A percentile compares a stretch with the other conserved stretches of the same genome.
Evolutionary conservation across 2,888 invertebrate genomes (phyloP).

Genomic region (Drosophila mimica): DNA sequence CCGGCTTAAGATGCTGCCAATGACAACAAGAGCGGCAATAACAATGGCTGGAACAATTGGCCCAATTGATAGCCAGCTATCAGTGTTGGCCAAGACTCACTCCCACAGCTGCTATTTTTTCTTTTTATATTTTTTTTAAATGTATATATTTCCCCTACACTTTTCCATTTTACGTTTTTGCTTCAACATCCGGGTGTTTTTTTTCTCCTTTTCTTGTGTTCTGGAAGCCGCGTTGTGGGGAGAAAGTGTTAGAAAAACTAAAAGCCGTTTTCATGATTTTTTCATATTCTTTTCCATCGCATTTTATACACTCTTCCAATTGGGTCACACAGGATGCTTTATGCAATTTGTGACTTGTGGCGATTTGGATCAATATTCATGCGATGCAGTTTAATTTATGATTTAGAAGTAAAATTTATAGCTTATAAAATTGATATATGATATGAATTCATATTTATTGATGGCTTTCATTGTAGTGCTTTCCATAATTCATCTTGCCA

Average conservation of each 20-base stretch:
- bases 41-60: constrained; percentile 32
- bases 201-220: not conserved
- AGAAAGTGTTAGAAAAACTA: constrained; percentile 21
- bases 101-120: constrained; percentile 17
- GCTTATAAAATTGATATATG: too few species aligned
- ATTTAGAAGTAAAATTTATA: not conserved
- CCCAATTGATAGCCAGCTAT: constrained; percentile 41
- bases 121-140: not conserved
- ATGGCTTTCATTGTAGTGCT: not conserved
- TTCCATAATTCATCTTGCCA: not conserved
- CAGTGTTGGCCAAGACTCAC: constrained; percentile 11
- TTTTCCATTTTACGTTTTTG: constrained; percentile 3
- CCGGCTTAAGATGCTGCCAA: constrained; percentile 56
- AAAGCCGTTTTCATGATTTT: constrained; percentile 12
- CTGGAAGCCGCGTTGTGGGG: too few species aligned
- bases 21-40: constrained; percentile 15
- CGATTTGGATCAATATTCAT: not conserved
- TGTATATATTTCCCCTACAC: constrained; percentile 8
- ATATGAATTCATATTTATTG: not conserved
- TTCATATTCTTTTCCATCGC: constrained; percentile 4
- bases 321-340: not conserved
- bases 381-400: not conserved
- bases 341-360: not conserved
- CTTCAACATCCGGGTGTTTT: not conserved
- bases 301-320: not conserved